These are phyloP conservation scores for Apodemia mormo DNA, from an alignment of 2,888 invertebrate species.

Conservation along the genomic window DNA sequence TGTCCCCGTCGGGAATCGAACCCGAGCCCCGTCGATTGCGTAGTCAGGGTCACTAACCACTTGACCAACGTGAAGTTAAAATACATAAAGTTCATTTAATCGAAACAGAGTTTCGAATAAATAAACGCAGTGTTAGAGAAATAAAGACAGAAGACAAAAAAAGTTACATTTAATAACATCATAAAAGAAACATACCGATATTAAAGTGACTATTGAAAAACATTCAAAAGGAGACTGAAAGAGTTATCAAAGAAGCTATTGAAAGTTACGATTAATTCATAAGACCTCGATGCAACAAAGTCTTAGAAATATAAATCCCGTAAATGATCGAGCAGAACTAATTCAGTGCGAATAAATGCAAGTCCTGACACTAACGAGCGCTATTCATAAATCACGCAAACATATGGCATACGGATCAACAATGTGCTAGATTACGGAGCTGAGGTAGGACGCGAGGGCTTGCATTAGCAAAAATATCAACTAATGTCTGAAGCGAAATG, in stretches of 20 bases:
- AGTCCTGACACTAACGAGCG: slow-evolving; percentile 68
- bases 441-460: slow-evolving; percentile 38
- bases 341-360: slow-evolving; percentile 61
- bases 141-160: background rate
- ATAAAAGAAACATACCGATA: background rate
- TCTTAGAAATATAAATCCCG: slow-evolving; percentile 50
- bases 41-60: no score
- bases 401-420: slow-evolving; percentile 39
- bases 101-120: background rate
- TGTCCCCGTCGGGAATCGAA: no score
- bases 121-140: background rate
- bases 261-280: slow-evolving; percentile 22
- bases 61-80: no score
- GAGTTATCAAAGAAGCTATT: slow-evolving; percentile 18
- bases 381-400: slow-evolving; percentile 60
- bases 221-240: slow-evolving; percentile 2
- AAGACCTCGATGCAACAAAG: slow-evolving; percentile 7
- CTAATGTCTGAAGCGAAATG: slow-evolving; percentile 30
- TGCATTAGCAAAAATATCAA: slow-evolving; percentile 44
- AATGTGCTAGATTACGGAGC: slow-evolving; percentile 40
- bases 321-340: slow-evolving; percentile 66
- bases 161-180: background rate
- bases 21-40: no score
- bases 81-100: no score
- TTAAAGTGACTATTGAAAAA: background rate